Conservation (phyloP, 2,113 vertebrate genomes). For the Candoia aspera region DNA sequence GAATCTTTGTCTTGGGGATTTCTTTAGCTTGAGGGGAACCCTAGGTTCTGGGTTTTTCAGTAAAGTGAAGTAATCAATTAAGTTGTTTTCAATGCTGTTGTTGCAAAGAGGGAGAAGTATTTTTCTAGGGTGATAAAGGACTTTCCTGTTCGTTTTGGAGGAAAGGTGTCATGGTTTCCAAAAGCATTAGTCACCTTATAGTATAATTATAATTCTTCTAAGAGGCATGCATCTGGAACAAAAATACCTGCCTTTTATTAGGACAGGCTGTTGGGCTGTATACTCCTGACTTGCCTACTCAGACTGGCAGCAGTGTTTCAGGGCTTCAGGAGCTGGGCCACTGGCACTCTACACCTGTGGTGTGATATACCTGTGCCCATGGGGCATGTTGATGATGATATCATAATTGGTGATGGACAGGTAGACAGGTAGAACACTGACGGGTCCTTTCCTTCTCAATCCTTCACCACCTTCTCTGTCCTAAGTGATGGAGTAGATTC, state of each 20-base stretch:
- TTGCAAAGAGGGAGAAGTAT: slow-evolving; percentile 20
- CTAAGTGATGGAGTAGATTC: not conserved
- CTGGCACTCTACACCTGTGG: not conserved
- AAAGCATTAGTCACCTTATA: slow-evolving; percentile 17
- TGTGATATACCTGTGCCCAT: not conserved
- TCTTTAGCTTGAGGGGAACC: not conserved
- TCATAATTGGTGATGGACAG: not conserved
- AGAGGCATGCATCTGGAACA: not conserved
- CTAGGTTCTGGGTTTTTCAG: not conserved
- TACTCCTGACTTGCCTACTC: not conserved
- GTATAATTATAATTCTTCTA: not conserved
- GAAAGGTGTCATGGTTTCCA: slow-evolving; percentile 16
- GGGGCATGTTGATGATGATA: not conserved
- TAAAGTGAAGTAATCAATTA: slow-evolving; percentile 23
- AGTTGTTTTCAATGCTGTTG: not conserved
- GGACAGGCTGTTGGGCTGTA: not conserved
- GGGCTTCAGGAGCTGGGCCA: not conserved
- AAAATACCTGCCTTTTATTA: not conserved
- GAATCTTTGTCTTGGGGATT: slow-evolving; percentile 36
- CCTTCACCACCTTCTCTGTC: not conserved
- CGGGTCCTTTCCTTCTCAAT: not conserved
- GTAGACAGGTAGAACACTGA: not conserved
- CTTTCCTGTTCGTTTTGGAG: slow-evolving; percentile 8
- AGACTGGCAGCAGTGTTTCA: not conserved
- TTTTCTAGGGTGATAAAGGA: slow-evolving; percentile 9